A percentile compares a stretch with the other conserved stretches of the same genome.
Conservation (phyloP, 2,888 invertebrate genomes). For the Machimus atricapillus region DNA sequence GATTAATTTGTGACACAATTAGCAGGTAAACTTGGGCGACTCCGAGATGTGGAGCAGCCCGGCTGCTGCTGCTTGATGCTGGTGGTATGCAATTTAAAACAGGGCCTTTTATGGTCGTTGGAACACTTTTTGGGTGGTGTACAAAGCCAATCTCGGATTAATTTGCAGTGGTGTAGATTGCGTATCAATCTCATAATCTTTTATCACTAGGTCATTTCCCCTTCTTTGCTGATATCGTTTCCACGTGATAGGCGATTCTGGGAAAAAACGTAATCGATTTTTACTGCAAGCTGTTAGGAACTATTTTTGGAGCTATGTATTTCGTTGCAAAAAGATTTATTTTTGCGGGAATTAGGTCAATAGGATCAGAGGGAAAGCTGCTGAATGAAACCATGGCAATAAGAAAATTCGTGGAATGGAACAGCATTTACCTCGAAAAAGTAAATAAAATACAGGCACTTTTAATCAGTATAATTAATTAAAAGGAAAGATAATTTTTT, state of each 20-base stretch:
- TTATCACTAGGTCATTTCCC: background rate
- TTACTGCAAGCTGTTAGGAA: background rate
- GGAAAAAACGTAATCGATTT: background rate
- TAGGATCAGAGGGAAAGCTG: background rate
- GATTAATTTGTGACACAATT: background rate
- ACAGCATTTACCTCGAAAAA: background rate
- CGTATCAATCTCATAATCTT: background rate
- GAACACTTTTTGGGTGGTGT: background rate
- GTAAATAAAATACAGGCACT: too few relatives aligned
- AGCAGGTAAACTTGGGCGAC: background rate
- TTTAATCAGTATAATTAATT: background rate
- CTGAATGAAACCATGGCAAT: background rate
- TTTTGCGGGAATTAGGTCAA: background rate
- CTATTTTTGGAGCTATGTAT: background rate
- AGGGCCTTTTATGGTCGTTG: background rate
- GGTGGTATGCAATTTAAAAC: background rate
- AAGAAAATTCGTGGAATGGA: background rate
- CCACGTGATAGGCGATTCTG: background rate
- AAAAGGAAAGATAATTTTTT: too few relatives aligned
- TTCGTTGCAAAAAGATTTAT: background rate
- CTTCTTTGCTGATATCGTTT: background rate
- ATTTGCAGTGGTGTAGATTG: background rate
- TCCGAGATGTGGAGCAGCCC: background rate
- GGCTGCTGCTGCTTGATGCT: background rate
- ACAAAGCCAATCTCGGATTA: background rate